Conservation (phyloP, 2,888 invertebrate species). For the Globia sparganii region DNA sequence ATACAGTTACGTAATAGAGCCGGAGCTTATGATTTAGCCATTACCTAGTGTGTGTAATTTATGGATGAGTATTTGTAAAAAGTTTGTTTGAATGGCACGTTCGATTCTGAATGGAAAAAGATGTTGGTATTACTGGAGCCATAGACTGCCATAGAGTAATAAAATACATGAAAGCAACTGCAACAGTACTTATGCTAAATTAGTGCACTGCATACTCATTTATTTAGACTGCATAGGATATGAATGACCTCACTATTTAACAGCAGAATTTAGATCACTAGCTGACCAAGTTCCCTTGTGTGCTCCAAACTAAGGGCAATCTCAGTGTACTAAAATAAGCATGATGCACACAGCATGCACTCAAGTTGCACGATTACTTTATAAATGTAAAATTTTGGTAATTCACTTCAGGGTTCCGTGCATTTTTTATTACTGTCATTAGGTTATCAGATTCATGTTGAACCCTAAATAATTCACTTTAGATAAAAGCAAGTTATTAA, state of each 20-base stretch:
- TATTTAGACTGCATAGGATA: not conserved
- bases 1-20: slow-evolving; percentile 55
- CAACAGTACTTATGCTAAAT: slow-evolving; percentile 5
- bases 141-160: slow-evolving; percentile 17
- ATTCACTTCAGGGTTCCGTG: not conserved
- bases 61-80: not conserved
- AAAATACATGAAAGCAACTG: not conserved
- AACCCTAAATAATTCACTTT: slow-evolving; percentile 44
- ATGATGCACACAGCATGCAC: slow-evolving; percentile 4
- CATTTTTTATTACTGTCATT: slow-evolving; percentile 27
- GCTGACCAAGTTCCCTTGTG: slow-evolving; percentile 15
- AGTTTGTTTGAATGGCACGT: slow-evolving; percentile 7
- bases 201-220: not conserved
- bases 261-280: slow-evolving; percentile 33
- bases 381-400: not conserved
- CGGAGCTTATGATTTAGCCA: slow-evolving; percentile 32
- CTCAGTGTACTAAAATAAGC: slow-evolving; percentile 13
- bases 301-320: not conserved
- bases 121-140: not conserved
- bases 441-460: slow-evolving; percentile 19
- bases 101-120: not conserved
- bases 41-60: slow-evolving; percentile 9
- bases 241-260: slow-evolving; percentile 22
- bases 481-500: slow-evolving; percentile 55
- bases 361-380: not conserved